phyloP scores from a whole-genome alignment of 2,797 vertebrate species.

The Sebastes matsubarae region DNA sequence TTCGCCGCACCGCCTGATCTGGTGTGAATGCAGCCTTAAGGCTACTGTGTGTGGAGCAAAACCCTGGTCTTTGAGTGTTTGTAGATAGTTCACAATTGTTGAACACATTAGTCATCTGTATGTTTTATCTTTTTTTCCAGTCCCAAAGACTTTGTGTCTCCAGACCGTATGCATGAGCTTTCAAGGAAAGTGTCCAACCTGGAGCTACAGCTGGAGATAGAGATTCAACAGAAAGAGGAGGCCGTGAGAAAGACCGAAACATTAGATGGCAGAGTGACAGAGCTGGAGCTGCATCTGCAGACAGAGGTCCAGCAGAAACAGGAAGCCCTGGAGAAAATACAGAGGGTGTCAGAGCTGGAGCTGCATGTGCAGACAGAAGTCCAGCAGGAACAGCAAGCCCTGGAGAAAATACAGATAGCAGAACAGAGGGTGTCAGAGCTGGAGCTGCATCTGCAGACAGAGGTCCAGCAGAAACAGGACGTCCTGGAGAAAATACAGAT shows the following conservation, averaged over 20 bases:
- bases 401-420: conserved; percentile 28
- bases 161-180: conserved; percentile 40
- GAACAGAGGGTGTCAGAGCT: conserved; percentile 49
- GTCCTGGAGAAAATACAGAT: conserved; percentile 19
- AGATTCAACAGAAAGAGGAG: conserved; percentile 58
- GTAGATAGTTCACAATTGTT: background rate
- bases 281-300: conserved; percentile 62
- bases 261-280: background rate
- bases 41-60: background rate
- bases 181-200: conserved; percentile 63
- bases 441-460: conserved; percentile 51
- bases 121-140: conserved; percentile 12
- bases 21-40: no score
- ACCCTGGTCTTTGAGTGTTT: background rate
- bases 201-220: conserved; percentile 65
- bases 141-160: conserved; percentile 37
- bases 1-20: no score
- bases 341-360: conserved; percentile 45
- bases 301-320: conserved; percentile 52
- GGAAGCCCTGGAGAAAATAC: conserved; percentile 29
- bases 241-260: conserved; percentile 38
- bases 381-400: conserved; percentile 52
- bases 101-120: background rate
- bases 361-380: conserved; percentile 44
- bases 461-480: conserved; percentile 58